Evolutionary conservation across 2,797 vertebrate genomes (phyloP).

Genomic region (Morelia viridis): DNA sequence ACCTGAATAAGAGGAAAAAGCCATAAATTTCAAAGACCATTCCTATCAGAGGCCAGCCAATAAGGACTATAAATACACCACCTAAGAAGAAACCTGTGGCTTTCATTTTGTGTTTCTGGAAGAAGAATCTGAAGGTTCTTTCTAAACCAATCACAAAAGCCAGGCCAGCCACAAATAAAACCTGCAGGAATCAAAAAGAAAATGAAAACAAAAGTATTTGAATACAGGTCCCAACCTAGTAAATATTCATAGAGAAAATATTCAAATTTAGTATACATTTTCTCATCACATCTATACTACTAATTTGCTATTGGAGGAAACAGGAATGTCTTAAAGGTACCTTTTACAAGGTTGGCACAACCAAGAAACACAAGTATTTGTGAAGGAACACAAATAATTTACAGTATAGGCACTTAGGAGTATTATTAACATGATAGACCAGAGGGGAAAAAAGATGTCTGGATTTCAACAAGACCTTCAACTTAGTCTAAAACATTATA

Average conservation of each 20-base stretch:
- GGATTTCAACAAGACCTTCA: neutral
- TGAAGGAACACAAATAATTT: neutral
- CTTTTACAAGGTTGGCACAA: neutral
- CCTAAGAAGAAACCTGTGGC: constrained; percentile 95
- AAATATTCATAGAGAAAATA: neutral
- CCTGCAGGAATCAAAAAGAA: constrained; percentile 72
- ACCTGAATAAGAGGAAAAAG: constrained; percentile 98
- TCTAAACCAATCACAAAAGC: constrained; percentile 96
- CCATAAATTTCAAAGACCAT: constrained; percentile 95
- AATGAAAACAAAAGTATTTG: neutral
- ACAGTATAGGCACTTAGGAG: neutral
- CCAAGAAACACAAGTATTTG: neutral
- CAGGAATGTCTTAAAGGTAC: neutral
- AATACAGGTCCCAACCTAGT: neutral
- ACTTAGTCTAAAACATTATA: neutral
- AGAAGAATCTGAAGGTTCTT: constrained; percentile 97
- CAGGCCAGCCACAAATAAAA: constrained; percentile 94
- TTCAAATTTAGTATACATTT: neutral
- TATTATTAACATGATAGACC: neutral
- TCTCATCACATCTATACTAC: neutral
- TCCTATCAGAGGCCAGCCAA: constrained; percentile 95
- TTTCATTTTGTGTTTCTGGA: constrained; percentile 98
- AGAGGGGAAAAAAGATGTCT: neutral
- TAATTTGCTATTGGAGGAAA: neutral
- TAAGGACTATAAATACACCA: constrained; percentile 92